These are phyloP conservation scores for Champsocephalus esox DNA, from an alignment of 2,797 vertebrate genomes.

Conservation along the genomic window DNA sequence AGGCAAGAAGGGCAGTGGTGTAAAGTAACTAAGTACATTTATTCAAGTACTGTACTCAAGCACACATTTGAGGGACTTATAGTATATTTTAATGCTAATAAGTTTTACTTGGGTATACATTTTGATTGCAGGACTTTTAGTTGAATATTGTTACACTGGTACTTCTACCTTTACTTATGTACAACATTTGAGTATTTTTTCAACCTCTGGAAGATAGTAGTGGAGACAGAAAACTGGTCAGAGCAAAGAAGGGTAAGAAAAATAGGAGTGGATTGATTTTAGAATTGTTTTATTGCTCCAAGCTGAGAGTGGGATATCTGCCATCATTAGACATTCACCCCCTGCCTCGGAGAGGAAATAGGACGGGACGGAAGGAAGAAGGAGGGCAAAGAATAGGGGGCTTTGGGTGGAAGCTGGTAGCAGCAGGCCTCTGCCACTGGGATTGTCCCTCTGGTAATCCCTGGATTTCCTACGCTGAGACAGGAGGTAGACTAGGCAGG, in stretches of 20 bases:
- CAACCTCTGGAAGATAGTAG: no score
- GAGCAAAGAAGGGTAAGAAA: constrained; percentile 5
- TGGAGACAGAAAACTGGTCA: constrained; percentile 9
- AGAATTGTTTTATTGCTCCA: constrained; percentile 17
- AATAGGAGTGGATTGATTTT: constrained; percentile 1
- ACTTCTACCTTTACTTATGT: no score
- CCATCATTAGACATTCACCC: constrained; percentile 48
- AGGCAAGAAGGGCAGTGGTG: constrained; percentile 24
- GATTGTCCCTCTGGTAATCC: constrained; percentile 80
- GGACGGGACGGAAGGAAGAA: constrained; percentile 49
- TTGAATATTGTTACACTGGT: no score
- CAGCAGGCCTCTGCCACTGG: constrained; percentile 75
- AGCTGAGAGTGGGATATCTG: constrained; percentile 25
- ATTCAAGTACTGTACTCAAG: no score
- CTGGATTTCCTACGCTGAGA: constrained; percentile 79
- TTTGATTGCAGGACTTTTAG: no score
- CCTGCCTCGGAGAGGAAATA: constrained; percentile 54
- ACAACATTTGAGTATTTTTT: no score
- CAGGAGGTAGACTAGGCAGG: constrained; percentile 70
- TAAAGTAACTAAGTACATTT: no score
- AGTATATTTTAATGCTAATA: neutral
- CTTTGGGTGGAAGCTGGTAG: constrained; percentile 66
- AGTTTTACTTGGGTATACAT: no score
- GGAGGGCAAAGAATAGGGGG: constrained; percentile 50
- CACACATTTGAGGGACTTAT: no score